Percentiles rank a stretch among this genome's conserved stretches.
Evolutionary conservation across 1,140 invertebrate genomes (phyloP).

Genomic region (Aphis craccivora): DNA sequence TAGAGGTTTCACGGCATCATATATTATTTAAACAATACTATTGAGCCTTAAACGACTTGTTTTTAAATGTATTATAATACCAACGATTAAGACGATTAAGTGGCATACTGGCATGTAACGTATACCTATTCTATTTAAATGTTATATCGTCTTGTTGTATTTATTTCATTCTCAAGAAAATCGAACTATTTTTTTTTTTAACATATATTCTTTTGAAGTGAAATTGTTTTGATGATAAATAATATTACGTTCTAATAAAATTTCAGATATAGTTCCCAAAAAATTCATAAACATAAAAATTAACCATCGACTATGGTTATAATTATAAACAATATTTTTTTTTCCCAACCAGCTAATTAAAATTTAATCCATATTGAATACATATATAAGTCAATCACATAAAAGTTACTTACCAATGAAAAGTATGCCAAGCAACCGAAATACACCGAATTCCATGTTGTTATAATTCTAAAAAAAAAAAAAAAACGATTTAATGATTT

Average conservation of each 20-base stretch:
- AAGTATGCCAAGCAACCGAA: conserved; percentile 87
- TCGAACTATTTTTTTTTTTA: neutral
- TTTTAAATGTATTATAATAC: neutral
- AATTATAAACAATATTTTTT: neutral
- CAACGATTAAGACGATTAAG: too few species aligned
- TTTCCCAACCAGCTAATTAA: neutral
- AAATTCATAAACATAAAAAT: neutral
- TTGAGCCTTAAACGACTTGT: too few species aligned
- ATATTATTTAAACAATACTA: too few species aligned
- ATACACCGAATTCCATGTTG: conserved; percentile 93
- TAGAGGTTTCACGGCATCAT: too few species aligned
- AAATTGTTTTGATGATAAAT: neutral
- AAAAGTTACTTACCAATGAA: conserved; percentile 79
- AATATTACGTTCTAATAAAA: neutral
- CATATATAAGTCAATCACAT: neutral
- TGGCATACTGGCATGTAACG: neutral
- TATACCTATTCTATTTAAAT: neutral
- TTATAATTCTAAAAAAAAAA: conserved; percentile 80
- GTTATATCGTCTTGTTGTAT: too few species aligned
- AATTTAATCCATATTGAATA: neutral
- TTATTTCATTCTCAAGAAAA: neutral
- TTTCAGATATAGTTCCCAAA: neutral
- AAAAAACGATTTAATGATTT: neutral
- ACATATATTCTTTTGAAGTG: neutral
- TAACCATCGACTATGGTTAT: neutral